Conservation (phyloP, 2,888 invertebrate genomes). For the Caenorhabditis japonica region DNA sequence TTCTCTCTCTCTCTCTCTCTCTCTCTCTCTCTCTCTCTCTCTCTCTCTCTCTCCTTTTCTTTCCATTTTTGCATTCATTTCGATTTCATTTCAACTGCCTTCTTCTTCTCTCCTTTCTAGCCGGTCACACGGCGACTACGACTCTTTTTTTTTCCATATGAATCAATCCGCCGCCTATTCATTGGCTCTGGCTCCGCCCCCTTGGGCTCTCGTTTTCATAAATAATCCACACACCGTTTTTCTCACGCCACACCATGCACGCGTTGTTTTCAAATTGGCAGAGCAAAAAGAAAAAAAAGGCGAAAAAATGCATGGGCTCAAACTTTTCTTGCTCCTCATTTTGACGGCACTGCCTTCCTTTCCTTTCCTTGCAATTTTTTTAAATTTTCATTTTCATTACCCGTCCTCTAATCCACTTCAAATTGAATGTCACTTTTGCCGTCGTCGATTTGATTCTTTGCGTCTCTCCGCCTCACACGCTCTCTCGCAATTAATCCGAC, state of each 20-base stretch:
- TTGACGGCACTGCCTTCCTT: background rate
- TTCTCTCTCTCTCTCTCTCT: slow-evolving; percentile 12
- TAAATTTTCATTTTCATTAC: too few species aligned
- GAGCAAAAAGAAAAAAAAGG: slow-evolving; percentile 18
- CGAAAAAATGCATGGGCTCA: background rate
- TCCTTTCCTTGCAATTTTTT: too few species aligned
- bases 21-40: slow-evolving; percentile 5
- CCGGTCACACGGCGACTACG: too few species aligned
- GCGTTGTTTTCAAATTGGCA: slow-evolving; percentile 10
- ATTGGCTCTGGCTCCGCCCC: too few species aligned
- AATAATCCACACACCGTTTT: slow-evolving; percentile 43
- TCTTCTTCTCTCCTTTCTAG: background rate
- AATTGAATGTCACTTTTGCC: slow-evolving; percentile 41
- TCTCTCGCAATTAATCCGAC: slow-evolving; percentile 41
- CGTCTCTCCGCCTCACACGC: slow-evolving; percentile 16
- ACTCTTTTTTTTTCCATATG: too few species aligned
- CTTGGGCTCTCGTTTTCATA: slow-evolving; percentile 38
- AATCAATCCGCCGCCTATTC: too few species aligned
- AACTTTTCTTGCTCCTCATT: slow-evolving; percentile 1
- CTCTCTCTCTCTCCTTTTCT: slow-evolving; percentile 5
- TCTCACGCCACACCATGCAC: slow-evolving; percentile 17
- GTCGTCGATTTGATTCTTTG: too few species aligned
- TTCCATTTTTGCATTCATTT: slow-evolving; percentile 4
- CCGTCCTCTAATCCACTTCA: slow-evolving; percentile 41
- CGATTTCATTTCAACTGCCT: background rate